A percentile compares a stretch with the other conserved stretches of the same genome.
Evolutionary conservation across 2,888 invertebrate genomes (phyloP).

Genomic region (Drosophila anomelani): DNA sequence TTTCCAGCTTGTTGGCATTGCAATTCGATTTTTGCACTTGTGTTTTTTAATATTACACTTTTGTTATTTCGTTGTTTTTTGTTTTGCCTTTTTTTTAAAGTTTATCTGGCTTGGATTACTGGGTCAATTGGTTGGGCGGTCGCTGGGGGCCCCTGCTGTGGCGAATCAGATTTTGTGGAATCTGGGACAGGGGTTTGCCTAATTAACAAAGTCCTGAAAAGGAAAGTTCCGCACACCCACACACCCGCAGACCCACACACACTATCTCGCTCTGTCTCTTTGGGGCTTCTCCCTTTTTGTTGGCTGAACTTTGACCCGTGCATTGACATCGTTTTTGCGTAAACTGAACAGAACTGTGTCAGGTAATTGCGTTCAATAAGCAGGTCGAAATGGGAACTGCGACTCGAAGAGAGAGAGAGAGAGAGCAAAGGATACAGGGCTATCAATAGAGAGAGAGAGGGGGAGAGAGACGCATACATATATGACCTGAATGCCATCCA

Average conservation of each 20-base stretch:
- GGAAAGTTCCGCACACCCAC: slow-evolving; percentile 39
- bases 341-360: slow-evolving; percentile 61
- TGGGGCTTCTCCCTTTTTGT: slow-evolving; percentile 13
- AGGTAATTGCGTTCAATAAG: slow-evolving; percentile 78
- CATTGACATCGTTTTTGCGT: slow-evolving; percentile 68
- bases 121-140: slow-evolving; percentile 64
- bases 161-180: slow-evolving; percentile 25
- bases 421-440: background rate
- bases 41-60: slow-evolving; percentile 70
- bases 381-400: slow-evolving; percentile 57
- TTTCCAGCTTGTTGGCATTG: slow-evolving; percentile 52
- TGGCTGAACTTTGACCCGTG: slow-evolving; percentile 70
- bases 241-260: background rate
- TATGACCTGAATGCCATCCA: slow-evolving; percentile 31
- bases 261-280: background rate
- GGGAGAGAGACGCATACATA: slow-evolving; percentile 1
- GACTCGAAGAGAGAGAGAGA: background rate
- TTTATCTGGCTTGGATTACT: slow-evolving; percentile 55
- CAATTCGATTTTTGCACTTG: slow-evolving; percentile 66
- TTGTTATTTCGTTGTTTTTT: slow-evolving; percentile 20
- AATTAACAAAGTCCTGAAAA: slow-evolving; percentile 66
- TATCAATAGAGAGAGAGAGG: background rate
- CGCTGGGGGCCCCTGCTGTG: slow-evolving; percentile 11
- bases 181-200: slow-evolving; percentile 47
- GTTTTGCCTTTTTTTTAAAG: slow-evolving; percentile 29